These are phyloP conservation scores for Hyperoodon ampullatus DNA, from an alignment of 2,113 vertebrate genomes.

Conservation along the genomic window DNA sequence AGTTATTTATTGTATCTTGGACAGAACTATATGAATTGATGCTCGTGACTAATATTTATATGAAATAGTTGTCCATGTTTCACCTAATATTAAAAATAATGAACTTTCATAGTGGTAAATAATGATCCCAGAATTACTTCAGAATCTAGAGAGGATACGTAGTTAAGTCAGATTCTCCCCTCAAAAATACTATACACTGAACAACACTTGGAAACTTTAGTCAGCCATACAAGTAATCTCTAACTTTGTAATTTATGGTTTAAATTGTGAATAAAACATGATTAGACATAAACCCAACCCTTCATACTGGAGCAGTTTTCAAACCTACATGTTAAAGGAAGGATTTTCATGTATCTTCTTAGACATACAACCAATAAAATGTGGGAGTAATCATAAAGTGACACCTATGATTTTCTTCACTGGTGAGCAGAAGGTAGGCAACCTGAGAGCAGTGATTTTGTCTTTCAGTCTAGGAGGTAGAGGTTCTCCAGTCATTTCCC, in stretches of 20 bases:
- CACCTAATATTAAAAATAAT: not conserved
- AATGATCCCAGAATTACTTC: conserved; percentile 43
- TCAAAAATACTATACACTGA: not conserved
- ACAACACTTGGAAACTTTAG: not conserved
- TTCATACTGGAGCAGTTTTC: not conserved
- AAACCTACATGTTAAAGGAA: not conserved
- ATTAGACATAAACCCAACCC: not conserved
- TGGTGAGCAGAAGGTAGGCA: not conserved
- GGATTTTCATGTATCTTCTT: not conserved
- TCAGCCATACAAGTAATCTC: not conserved
- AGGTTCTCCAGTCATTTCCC: not conserved
- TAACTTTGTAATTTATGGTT: not conserved
- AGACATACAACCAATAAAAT: not conserved
- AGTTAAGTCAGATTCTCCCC: not conserved
- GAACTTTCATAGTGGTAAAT: not conserved
- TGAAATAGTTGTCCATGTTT: conserved; percentile 30
- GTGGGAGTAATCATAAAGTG: not conserved
- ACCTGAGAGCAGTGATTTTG: not conserved
- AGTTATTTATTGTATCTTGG: not conserved
- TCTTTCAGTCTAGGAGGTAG: not conserved
- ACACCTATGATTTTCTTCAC: not conserved
- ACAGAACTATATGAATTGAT: not conserved
- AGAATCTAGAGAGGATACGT: not conserved
- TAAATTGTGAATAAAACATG: not conserved
- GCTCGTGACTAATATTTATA: not conserved